These are phyloP conservation scores for Olivierus martensii DNA, from an alignment of 1,140 invertebrate species.

Conservation along the genomic window DNA sequence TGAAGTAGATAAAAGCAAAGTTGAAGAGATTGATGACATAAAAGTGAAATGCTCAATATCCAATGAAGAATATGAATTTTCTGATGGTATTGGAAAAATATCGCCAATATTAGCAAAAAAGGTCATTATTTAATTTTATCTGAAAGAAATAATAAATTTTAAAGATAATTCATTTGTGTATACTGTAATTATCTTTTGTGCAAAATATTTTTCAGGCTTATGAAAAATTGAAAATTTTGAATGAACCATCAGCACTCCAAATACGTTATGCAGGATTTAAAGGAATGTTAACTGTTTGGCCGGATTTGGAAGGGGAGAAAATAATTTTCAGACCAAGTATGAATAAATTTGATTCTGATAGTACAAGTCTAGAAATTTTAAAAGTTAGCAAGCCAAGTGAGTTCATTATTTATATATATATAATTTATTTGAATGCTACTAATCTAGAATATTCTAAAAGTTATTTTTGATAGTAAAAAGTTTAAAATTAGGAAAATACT, in stretches of 20 bases:
- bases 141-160: not conserved
- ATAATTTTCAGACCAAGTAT: conserved; percentile 20
- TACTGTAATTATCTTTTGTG: not conserved
- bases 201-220: conserved; percentile 1
- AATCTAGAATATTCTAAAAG: too few species aligned
- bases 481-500: too few species aligned
- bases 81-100: conserved; percentile 24
- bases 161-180: not conserved
- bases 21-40: conserved; percentile 1
- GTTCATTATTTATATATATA: not conserved
- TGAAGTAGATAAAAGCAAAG: conserved; percentile 35
- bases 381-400: conserved; percentile 17
- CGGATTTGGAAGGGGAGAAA: conserved; percentile 11
- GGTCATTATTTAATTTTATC: too few species aligned
- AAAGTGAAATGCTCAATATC: conserved; percentile 1
- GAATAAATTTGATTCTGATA: conserved; percentile 19
- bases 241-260: conserved; percentile 20
- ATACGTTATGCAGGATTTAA: conserved; percentile 23
- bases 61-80: conserved; percentile 17
- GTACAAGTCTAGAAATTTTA: conserved; percentile 16
- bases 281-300: conserved; percentile 20
- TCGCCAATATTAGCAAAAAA: conserved; percentile 17
- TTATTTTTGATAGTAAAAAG: too few species aligned
- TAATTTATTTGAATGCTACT: too few species aligned
- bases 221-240: not conserved